These are phyloP conservation scores for Eulacestoma nigropectus DNA, from an alignment of 2,113 vertebrate genomes.

Conservation along the genomic window DNA sequence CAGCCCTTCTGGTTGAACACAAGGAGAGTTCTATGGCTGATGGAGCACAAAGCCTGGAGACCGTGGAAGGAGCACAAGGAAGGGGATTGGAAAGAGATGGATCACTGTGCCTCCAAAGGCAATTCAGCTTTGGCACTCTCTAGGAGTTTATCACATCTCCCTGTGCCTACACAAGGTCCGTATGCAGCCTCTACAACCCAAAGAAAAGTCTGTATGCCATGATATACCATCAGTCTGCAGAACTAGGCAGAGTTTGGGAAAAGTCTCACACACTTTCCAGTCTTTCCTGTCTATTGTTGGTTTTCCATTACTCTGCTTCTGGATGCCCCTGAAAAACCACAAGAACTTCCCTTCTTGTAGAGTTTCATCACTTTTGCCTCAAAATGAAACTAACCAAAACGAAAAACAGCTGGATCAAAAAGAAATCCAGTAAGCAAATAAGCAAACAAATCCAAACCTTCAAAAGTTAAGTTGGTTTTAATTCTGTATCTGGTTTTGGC, in stretches of 20 bases:
- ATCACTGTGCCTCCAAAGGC: background rate
- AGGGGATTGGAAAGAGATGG: background rate
- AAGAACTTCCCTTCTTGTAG: constrained; percentile 55
- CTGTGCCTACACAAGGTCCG: background rate
- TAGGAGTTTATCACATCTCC: background rate
- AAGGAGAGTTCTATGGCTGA: background rate
- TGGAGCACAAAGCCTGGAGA: background rate
- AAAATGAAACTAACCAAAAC: constrained; percentile 37
- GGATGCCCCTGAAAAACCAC: constrained; percentile 35
- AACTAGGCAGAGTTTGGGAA: background rate
- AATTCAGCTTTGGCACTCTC: background rate
- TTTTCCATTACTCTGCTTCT: constrained; percentile 39
- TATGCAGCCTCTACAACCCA: background rate
- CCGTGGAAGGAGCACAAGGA: accelerated
- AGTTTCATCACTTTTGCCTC: constrained; percentile 39
- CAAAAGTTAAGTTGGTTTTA: background rate
- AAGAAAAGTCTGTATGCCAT: background rate
- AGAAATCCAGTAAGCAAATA: constrained; percentile 9
- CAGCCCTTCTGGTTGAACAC: background rate
- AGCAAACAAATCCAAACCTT: background rate
- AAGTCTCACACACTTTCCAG: background rate
- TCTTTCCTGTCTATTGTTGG: constrained; percentile 1
- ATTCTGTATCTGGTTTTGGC: background rate
- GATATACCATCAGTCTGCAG: background rate
- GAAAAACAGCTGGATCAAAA: constrained; percentile 8